These are phyloP conservation scores for Protaetia brevitarsis DNA, from an alignment of 1,140 invertebrate genomes.

Conservation along the genomic window DNA sequence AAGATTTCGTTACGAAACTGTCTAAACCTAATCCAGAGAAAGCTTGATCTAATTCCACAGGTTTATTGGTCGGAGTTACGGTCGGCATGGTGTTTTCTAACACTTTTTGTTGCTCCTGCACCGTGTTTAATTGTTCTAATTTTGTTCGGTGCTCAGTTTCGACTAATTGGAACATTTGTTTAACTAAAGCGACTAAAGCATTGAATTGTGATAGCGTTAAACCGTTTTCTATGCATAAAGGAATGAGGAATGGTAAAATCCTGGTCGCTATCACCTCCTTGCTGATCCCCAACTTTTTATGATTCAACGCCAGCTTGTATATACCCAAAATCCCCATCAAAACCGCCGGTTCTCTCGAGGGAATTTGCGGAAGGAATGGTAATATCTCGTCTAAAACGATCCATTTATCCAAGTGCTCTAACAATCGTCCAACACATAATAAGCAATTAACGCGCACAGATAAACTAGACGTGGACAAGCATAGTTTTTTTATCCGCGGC, in stretches of 20 bases:
- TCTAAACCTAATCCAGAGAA: slow-evolving; percentile 58
- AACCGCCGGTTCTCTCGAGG: slow-evolving; percentile 90
- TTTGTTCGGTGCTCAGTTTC: slow-evolving; percentile 88
- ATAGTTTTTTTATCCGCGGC: slow-evolving; percentile 89
- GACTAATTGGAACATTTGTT: slow-evolving; percentile 85
- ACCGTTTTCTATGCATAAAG: slow-evolving; percentile 89
- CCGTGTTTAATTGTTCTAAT: slow-evolving; percentile 85
- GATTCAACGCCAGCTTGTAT: slow-evolving; percentile 85
- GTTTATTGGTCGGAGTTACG: slow-evolving; percentile 44
- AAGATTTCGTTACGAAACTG: slow-evolving; percentile 44
- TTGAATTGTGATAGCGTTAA: slow-evolving; percentile 89
- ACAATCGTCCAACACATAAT: slow-evolving; percentile 87
- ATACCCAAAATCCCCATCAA: slow-evolving; percentile 97
- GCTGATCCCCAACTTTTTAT: slow-evolving; percentile 89
- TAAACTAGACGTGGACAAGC: slow-evolving; percentile 73
- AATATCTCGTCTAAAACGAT: slow-evolving; percentile 92
- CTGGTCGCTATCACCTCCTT: slow-evolving; percentile 93
- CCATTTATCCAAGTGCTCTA: slow-evolving; percentile 96
- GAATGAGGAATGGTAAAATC: slow-evolving; percentile 93
- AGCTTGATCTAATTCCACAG: slow-evolving; percentile 54
- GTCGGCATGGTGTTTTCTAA: slow-evolving; percentile 41
- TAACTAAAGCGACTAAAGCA: slow-evolving; percentile 79
- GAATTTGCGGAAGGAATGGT: slow-evolving; percentile 88
- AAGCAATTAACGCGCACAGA: slow-evolving; percentile 92
- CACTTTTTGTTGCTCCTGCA: slow-evolving; percentile 78